Base-by-base conservation (phyloP, 2,888 invertebrate species). In the Exocentrus adspersus region DNA sequence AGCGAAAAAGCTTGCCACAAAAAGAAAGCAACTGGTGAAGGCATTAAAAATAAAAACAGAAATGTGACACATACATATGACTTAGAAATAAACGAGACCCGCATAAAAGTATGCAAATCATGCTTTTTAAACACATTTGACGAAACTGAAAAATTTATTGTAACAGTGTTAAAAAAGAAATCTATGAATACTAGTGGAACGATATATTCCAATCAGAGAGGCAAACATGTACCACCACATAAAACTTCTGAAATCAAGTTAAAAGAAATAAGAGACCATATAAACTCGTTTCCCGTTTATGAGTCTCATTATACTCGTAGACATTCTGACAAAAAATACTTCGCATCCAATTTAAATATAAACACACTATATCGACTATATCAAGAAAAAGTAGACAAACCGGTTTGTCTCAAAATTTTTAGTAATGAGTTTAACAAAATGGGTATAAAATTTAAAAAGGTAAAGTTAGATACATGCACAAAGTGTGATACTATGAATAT, bases 401-500 rank as follows among this genome's bases (percentile, higher is more conserved):
- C 19, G 5, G 43, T 43, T 1, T 43, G 19, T 17, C 6, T 17
- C 6, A 43, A 43, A 43, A 43, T 43, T 1, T 43, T 17, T 17
- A 43, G 43, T 17, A 17, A 2, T 10, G 43, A 43, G 7, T 43
- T 43, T n/a, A 6, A 43, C 12, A 43, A 43, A 19, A 43, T 9
- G 5, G 43, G 43, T 4, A 43, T 43, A 7, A 6, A n/a, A 3
- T 43, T 43, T 19, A 43, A 17, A 17, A 43, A 43, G 19, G 9
- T n/a, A n/a, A 43, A 43, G 12, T 17, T 43, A 1, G 43, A 43
- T 19, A 43, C 43, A 16, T 43, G 43, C 19, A 17, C 43, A 17
- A 43, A 43, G 19, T 43, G 43, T 17, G 43, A 43, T n/a, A 43
- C 43, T n/a, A 10, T 43, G 6, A 43, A 43, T 43, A 43, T 43